phyloP scores from a whole-genome alignment of 2,797 vertebrate genomes.

The Argya squamiceps region DNA sequence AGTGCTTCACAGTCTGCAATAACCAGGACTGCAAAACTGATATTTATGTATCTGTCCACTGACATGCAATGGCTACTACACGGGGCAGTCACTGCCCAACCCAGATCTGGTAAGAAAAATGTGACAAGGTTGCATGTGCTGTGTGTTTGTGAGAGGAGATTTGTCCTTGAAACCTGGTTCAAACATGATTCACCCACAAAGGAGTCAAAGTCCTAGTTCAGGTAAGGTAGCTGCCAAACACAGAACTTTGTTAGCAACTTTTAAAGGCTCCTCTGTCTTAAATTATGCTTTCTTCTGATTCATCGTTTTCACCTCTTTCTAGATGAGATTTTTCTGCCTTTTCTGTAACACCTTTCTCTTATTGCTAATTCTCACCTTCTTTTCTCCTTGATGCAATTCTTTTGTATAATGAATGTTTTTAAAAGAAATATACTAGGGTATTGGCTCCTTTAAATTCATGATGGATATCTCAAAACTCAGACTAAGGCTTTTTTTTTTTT shows the following conservation, averaged over 20 bases:
- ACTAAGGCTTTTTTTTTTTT: neutral
- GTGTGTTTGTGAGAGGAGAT: neutral
- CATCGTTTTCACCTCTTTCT: neutral
- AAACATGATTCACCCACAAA: constrained; percentile 38
- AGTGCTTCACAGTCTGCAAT: neutral
- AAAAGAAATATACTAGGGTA: neutral
- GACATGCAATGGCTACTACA: neutral
- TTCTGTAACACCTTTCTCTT: neutral
- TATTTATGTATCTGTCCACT: neutral
- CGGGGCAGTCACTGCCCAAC: neutral
- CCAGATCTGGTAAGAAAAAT: neutral
- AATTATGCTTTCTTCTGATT: neutral
- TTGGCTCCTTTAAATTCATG: neutral
- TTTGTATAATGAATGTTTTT: neutral
- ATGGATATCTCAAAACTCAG: neutral
- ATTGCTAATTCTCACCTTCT: neutral
- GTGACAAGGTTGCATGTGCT: neutral
- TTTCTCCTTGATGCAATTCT: neutral
- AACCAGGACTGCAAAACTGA: neutral
- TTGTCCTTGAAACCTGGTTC: constrained; percentile 60
- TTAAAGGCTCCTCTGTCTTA: constrained; percentile 22
- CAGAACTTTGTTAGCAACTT: constrained; percentile 9
- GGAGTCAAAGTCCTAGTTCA: constrained; percentile 64
- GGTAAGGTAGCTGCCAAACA: constrained; percentile 41
- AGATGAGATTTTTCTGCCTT: neutral